Evolutionary conservation across 2,113 vertebrate species (phyloP).

Genomic region (Chroicocephalus ridibundus): DNA sequence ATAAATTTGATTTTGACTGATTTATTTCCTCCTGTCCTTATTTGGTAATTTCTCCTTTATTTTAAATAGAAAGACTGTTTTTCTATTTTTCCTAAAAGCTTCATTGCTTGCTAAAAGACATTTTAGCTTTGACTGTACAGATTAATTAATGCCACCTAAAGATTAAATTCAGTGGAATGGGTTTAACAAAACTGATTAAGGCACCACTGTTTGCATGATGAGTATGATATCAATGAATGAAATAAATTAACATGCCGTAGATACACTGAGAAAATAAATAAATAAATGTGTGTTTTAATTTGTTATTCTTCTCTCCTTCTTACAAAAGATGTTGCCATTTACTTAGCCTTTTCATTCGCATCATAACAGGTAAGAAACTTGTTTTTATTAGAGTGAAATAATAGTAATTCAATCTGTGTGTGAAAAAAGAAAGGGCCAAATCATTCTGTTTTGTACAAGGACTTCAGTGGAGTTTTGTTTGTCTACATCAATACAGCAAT

Average conservation of each 20-base stretch:
- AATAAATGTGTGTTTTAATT: not conserved
- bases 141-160: not conserved
- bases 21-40: not conserved
- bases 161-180: not conserved
- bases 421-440: not conserved
- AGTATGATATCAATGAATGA: not conserved
- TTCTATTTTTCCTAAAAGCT: not conserved
- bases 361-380: not conserved
- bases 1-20: not conserved
- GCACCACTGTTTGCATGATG: not conserved
- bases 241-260: not conserved
- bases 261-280: not conserved
- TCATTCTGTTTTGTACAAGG: not conserved
- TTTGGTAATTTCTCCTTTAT: not conserved
- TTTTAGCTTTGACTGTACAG: not conserved
- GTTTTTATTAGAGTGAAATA: not conserved
- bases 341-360: not conserved
- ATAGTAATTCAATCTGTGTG: not conserved
- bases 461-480: not conserved
- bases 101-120: not conserved
- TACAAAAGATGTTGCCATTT: not conserved
- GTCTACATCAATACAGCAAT: not conserved
- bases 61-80: not conserved
- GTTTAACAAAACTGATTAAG: not conserved
- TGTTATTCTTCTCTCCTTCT: not conserved